Percentiles rank a stretch among this genome's conserved stretches.
These are phyloP conservation scores for Sebastes hubbsi DNA, from an alignment of 2,797 vertebrate species.

Conservation along the genomic window DNA sequence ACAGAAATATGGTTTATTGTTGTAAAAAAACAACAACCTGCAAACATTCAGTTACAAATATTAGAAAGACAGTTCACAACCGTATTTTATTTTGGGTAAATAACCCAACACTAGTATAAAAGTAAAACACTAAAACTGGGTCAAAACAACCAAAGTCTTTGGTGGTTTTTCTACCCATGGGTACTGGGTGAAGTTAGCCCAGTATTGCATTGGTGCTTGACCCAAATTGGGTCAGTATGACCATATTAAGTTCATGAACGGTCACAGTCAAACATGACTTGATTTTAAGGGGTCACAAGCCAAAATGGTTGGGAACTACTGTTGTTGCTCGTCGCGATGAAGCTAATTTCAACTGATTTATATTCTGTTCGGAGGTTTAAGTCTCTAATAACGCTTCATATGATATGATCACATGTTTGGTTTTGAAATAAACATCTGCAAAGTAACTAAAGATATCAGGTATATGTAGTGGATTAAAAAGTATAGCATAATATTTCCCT, in stretches of 20 bases:
- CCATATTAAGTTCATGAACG: neutral
- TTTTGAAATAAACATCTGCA: neutral
- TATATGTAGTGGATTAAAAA: neutral
- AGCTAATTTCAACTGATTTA: no score
- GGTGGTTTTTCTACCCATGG: neutral
- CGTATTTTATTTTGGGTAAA: neutral
- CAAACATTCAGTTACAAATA: neutral
- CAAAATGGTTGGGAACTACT: no score
- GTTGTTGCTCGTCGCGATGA: no score
- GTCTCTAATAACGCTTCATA: neutral
- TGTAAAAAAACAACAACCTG: neutral
- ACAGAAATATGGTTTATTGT: neutral
- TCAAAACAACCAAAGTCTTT: neutral
- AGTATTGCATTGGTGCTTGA: neutral
- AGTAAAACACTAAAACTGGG: neutral
- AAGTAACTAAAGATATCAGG: neutral
- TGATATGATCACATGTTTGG: no score
- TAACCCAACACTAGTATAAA: neutral
- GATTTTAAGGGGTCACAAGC: neutral
- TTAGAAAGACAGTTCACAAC: neutral
- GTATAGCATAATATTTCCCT: neutral
- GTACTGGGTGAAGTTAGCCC: neutral
- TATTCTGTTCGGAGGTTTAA: neutral
- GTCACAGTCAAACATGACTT: neutral
- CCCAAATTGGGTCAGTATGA: neutral